Percentiles rank a stretch among this genome's conserved stretches.
phyloP scores from a whole-genome alignment of 2,888 invertebrate genomes.

The Megalurothrips usitatus region DNA sequence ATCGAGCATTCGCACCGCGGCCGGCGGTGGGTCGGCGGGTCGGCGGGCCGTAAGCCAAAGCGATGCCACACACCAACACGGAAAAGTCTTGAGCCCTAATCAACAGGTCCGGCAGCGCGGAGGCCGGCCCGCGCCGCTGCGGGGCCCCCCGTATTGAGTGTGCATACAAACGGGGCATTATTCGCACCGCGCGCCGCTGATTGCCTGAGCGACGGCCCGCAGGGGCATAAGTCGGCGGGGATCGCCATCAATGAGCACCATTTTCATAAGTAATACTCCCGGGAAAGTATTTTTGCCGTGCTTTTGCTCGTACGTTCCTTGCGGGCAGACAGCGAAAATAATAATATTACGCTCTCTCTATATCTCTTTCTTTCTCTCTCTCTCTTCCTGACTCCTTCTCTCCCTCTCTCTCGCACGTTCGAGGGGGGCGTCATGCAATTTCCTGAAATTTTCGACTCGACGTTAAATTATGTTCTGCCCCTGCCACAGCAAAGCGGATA shows the following conservation, averaged over 20 bases:
- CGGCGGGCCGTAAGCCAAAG: not conserved
- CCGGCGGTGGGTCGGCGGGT: not conserved
- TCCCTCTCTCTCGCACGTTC: too few relatives aligned
- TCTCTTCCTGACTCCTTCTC: too few relatives aligned
- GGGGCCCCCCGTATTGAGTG: not conserved
- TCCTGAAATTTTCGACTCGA: too few relatives aligned
- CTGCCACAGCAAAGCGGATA: not conserved
- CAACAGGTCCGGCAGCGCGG: not conserved
- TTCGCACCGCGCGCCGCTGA: not conserved
- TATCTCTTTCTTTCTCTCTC: too few relatives aligned
- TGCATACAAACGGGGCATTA: conserved; percentile 4
- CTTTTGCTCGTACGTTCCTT: not conserved
- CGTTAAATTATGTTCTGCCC: too few relatives aligned
- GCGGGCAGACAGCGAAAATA: not conserved
- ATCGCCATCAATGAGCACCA: not conserved
- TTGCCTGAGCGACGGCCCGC: not conserved
- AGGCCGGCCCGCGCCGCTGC: not conserved
- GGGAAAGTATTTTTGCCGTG: not conserved
- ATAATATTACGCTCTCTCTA: too few relatives aligned
- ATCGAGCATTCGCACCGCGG: too few relatives aligned
- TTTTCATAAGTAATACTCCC: conserved; percentile 14
- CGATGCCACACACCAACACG: too few relatives aligned
- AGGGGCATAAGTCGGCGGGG: conserved; percentile 1
- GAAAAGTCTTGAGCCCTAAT: not conserved
- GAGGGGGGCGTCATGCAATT: too few relatives aligned